These are phyloP conservation scores for Pristionchus arcanus DNA, from an alignment of 2,888 invertebrate genomes.

Conservation along the genomic window DNA sequence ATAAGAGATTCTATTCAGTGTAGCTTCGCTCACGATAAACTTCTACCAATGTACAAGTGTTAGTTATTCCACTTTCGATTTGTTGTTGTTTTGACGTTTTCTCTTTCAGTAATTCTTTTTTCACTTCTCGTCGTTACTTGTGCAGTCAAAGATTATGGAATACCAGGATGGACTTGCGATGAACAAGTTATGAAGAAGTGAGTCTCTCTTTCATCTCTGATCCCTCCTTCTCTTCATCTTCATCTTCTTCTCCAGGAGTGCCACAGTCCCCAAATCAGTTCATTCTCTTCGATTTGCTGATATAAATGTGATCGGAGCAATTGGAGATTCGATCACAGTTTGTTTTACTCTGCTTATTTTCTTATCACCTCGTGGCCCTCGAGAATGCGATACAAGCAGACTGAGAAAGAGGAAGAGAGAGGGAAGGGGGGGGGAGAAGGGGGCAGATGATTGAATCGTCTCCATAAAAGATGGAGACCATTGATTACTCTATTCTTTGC, in stretches of 20 bases:
- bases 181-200: constrained; percentile 62
- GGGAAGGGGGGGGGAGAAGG: too few species aligned
- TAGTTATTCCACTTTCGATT: background rate
- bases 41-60: background rate
- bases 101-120: background rate
- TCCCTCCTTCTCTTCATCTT: background rate
- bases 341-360: background rate
- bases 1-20: background rate
- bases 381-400: background rate
- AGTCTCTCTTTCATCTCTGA: too few species aligned
- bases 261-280: constrained; percentile 80
- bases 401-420: background rate
- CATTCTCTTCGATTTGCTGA: constrained; percentile 68
- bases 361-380: constrained; percentile 13
- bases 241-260: constrained; percentile 59
- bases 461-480: background rate
- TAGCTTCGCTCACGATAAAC: background rate
- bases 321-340: constrained; percentile 71
- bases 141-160: constrained; percentile 62
- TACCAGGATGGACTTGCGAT: constrained; percentile 66
- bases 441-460: background rate
- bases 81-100: background rate
- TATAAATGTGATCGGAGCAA: constrained; percentile 69
- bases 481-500: background rate
- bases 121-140: background rate